Percentiles rank a stretch among this genome's conserved stretches.
Evolutionary conservation across 2,113 vertebrate genomes (phyloP).

Genomic region (Salvator merianae): DNA sequence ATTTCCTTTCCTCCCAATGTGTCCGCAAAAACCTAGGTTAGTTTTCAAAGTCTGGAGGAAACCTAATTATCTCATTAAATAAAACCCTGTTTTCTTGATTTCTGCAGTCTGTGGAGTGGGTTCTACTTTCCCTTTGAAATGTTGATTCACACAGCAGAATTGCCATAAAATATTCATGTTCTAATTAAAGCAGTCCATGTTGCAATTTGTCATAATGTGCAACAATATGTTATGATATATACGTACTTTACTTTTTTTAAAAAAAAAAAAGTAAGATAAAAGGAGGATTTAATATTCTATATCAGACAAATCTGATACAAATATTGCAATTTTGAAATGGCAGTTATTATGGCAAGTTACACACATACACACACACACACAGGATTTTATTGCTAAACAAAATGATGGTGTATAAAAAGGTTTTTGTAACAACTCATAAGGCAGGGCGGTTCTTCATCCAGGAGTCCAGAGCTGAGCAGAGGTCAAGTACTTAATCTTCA

Average conservation of each 20-base stretch:
- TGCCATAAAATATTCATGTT: slow-evolving; percentile 75
- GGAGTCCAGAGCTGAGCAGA: too few relatives aligned
- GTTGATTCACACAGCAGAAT: slow-evolving; percentile 68
- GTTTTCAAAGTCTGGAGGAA: slow-evolving; percentile 62
- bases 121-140: slow-evolving; percentile 73
- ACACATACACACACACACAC: too few relatives aligned
- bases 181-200: slow-evolving; percentile 72
- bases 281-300: slow-evolving; percentile 61
- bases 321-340: slow-evolving; percentile 37
- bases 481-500: too few relatives aligned
- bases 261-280: neutral
- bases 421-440: too few relatives aligned
- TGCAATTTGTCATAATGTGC: slow-evolving; percentile 67
- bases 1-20: slow-evolving; percentile 46
- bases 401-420: neutral
- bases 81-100: slow-evolving; percentile 64
- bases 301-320: slow-evolving; percentile 17
- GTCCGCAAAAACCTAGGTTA: slow-evolving; percentile 53
- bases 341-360: neutral
- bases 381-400: neutral
- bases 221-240: slow-evolving; percentile 33
- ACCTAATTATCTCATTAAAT: slow-evolving; percentile 65
- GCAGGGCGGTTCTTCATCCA: too few relatives aligned
- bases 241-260: slow-evolving; percentile 23
- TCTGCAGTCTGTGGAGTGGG: slow-evolving; percentile 60